Conservation (phyloP, 2,797 vertebrate species). For the Notolepis coatsorum region DNA sequence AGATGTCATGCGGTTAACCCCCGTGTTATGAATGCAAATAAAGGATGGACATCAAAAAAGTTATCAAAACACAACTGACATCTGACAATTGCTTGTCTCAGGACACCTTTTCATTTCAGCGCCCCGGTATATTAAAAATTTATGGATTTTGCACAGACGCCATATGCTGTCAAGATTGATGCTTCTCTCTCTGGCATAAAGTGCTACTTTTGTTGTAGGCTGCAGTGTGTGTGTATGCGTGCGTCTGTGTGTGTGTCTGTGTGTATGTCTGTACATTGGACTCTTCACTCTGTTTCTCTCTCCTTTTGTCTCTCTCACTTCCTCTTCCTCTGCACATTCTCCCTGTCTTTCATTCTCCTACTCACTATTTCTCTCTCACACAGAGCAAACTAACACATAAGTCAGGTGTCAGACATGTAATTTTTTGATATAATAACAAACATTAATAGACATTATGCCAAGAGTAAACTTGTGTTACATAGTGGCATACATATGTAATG, state of each 20-base stretch:
- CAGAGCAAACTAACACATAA: no score
- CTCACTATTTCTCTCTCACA: constrained; percentile 30
- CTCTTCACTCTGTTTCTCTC: constrained; percentile 21
- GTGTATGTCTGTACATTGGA: constrained; percentile 65
- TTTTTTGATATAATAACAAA: no score
- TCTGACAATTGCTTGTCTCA: constrained; percentile 85
- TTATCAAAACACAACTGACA: constrained; percentile 85
- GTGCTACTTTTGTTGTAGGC: constrained; percentile 73
- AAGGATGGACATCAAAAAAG: constrained; percentile 79
- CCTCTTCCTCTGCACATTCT: constrained; percentile 32
- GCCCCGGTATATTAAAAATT: constrained; percentile 84
- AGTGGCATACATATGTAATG: no score
- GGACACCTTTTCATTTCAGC: constrained; percentile 82
- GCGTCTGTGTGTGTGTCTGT: neutral
- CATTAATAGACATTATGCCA: no score
- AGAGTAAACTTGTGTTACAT: no score
- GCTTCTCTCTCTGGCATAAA: constrained; percentile 79
- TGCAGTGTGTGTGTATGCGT: constrained; percentile 40
- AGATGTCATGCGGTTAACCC: constrained; percentile 71
- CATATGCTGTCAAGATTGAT: constrained; percentile 84
- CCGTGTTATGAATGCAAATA: constrained; percentile 79
- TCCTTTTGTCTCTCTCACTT: constrained; percentile 47
- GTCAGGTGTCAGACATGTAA: no score
- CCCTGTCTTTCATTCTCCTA: constrained; percentile 43
- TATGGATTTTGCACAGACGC: constrained; percentile 82